phyloP scores from a whole-genome alignment of 2,797 vertebrate genomes.

The Schizopygopsis malacanthus region DNA sequence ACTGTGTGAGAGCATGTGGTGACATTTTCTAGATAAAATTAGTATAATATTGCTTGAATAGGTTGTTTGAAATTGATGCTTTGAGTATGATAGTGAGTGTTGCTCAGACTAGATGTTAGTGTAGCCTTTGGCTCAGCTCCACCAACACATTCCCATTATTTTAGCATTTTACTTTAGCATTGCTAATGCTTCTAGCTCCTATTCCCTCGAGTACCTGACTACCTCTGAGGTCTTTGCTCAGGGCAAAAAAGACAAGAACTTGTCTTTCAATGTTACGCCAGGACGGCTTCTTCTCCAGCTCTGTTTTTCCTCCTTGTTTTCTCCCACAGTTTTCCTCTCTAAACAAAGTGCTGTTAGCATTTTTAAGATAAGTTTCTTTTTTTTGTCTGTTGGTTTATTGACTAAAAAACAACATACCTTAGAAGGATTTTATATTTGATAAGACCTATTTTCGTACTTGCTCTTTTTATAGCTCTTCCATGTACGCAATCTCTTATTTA shows the following conservation, averaged over 20 bases:
- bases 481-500: slow-evolving; percentile 19
- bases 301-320: slow-evolving; percentile 3
- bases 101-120: slow-evolving; percentile 37
- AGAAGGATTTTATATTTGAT: neutral
- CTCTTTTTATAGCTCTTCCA: slow-evolving; percentile 26
- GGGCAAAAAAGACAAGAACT: slow-evolving; percentile 36
- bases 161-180: slow-evolving; percentile 61
- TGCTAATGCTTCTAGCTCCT: slow-evolving; percentile 54
- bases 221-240: slow-evolving; percentile 45
- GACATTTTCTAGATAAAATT: slow-evolving; percentile 15
- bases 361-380: neutral
- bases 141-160: slow-evolving; percentile 56
- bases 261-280: slow-evolving; percentile 49
- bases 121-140: slow-evolving; percentile 27
- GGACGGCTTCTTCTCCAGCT: slow-evolving; percentile 47
- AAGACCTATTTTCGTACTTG: neutral
- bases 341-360: neutral
- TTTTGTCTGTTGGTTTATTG: neutral
- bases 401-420: neutral
- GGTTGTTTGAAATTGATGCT: slow-evolving; percentile 31
- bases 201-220: slow-evolving; percentile 56
- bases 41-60: slow-evolving; percentile 12
- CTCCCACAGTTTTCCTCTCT: neutral
- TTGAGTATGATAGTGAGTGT: neutral
- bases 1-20: slow-evolving; percentile 10